Percentiles rank a stretch among this genome's conserved stretches.
phyloP scores from a whole-genome alignment of 2,888 invertebrate species.

The Acanthococcus lagerstroemiae region DNA sequence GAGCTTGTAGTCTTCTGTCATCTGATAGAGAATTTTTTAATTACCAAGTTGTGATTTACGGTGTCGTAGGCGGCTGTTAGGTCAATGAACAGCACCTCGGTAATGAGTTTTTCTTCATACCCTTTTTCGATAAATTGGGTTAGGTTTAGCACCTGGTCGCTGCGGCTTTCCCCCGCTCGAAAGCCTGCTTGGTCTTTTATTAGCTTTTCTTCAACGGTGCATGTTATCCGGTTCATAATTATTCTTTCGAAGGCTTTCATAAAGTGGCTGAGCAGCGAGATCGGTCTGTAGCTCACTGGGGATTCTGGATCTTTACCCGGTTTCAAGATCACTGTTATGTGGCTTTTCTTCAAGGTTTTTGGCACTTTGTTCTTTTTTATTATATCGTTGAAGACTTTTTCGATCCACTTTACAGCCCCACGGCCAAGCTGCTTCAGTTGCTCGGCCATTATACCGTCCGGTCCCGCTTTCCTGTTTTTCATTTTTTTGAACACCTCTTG shows the following conservation, averaged over 20 bases:
- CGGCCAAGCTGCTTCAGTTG: neutral
- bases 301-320: constrained; percentile 25
- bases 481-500: too few species aligned
- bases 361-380: neutral
- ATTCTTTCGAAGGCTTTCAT: constrained; percentile 26
- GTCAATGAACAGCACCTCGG: constrained; percentile 25
- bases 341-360: neutral
- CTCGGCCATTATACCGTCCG: neutral
- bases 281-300: constrained; percentile 33
- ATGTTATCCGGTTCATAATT: constrained; percentile 25
- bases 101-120: constrained; percentile 28
- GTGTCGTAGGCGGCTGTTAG: constrained; percentile 31
- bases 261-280: constrained; percentile 33
- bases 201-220: constrained; percentile 25
- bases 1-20: constrained; percentile 8
- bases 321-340: constrained; percentile 20
- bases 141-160: constrained; percentile 33
- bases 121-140: constrained; percentile 30
- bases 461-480: too few species aligned
- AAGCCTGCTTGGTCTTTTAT: constrained; percentile 20
- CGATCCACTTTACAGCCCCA: too few species aligned
- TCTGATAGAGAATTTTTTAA: constrained; percentile 7
- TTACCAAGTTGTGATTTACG: constrained; percentile 31
- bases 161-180: constrained; percentile 13
- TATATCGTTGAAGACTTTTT: neutral